Evolutionary conservation across 2,113 vertebrate genomes (phyloP), one percentile per base, ranked within the genome.

Genomic region (Brachypodius melanocephalos): DNA sequence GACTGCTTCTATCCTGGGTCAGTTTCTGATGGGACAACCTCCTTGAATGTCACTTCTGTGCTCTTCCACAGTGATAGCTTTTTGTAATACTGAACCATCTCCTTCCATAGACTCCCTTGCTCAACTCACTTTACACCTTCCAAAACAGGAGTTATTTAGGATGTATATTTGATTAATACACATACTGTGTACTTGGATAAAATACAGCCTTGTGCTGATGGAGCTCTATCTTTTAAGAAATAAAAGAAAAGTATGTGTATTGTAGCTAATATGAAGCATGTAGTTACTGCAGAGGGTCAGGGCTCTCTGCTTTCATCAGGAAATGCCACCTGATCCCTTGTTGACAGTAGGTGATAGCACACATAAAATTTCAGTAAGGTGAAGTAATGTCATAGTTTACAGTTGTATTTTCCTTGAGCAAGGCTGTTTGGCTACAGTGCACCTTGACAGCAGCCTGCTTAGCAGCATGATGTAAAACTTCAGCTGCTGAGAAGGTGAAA

Each of bases 361-460:
- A 74, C 51, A 49, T 63, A 59, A 92, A 86, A 84, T 86, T 93
- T 92, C 65, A 55, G 59, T 62, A 40, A 86, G 94, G 90, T 86
- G 83, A 92, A 63, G 52, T 73, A 52, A 26, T 75, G 90, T 55
- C 48, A 0, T 74, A 74, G 80, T 90, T 93, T 95, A 71, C 76
- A 87, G 73, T 42, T 88, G 68, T 65, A 12, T 66, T 96, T 97
- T 89, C 90, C 92, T 95, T 92, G 89, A 93, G 69, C 59, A 55
- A 52, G 52, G 31, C 83, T 89, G 63, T 43, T 54, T 36, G 55
- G 57, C 32, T 83, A 32, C 72, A 62, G 34, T n/a, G 61, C 28
- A 63, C 76, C 73, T 81, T 95, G 88, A 89, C 83, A 92, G 88
- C 51, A 76, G 40, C 51, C 29, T 77, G 54, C 42, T 77, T 38